phyloP scores from a whole-genome alignment of 2,888 invertebrate species.

The Euphydryas editha region DNA sequence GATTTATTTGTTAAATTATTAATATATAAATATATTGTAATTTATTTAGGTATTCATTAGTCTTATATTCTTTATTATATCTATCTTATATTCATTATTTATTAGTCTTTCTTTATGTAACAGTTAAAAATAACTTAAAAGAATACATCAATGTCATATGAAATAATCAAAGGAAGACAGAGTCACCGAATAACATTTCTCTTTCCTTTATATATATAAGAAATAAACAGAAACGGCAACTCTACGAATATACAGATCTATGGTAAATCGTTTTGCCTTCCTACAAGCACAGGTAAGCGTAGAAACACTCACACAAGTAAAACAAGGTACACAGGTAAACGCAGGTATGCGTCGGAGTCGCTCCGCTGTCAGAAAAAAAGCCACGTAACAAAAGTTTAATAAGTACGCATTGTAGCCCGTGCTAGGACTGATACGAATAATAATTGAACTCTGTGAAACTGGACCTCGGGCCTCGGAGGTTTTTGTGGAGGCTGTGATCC shows the following conservation, averaged over 20 bases:
- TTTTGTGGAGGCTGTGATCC: slow-evolving; percentile 45
- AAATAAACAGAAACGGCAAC: slow-evolving; percentile 34
- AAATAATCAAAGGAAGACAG: no score
- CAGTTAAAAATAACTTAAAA: no score
- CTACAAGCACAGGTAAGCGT: slow-evolving; percentile 68
- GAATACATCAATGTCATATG: no score
- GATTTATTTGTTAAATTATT: no score
- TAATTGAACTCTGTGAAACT: slow-evolving; percentile 51
- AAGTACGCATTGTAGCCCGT: slow-evolving; percentile 64
- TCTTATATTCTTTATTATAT: no score
- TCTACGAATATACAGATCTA: slow-evolving; percentile 55
- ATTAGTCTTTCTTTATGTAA: no score
- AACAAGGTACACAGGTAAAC: slow-evolving; percentile 50
- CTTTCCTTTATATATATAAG: not conserved
- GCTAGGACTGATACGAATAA: slow-evolving; percentile 50
- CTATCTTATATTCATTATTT: no score
- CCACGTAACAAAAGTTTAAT: slow-evolving; percentile 75
- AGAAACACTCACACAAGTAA: slow-evolving; percentile 44
- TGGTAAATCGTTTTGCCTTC: slow-evolving; percentile 55
- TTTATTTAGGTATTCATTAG: no score
- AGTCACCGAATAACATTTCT: no score
- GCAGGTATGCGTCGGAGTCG: slow-evolving; percentile 69
- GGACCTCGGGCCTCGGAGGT: slow-evolving; percentile 41
- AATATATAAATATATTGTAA: no score
- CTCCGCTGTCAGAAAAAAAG: slow-evolving; percentile 55